Conservation (phyloP, 2,888 invertebrate genomes). For the Sarcophaga rosellei region DNA sequence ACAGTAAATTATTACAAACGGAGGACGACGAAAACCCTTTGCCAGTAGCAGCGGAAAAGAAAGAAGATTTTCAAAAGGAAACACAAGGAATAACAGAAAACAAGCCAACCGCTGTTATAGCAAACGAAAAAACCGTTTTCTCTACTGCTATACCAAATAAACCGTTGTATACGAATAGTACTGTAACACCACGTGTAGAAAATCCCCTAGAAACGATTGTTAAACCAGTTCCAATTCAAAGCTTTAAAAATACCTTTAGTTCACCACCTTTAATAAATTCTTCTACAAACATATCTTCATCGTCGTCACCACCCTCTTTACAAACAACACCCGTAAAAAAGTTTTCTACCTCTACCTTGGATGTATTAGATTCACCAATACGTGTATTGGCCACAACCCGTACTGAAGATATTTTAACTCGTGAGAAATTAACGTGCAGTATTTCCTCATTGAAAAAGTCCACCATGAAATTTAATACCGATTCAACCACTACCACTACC, state of each 20-base stretch:
- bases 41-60: background rate
- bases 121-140: too few species aligned
- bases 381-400: constrained; percentile 54
- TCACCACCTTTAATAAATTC: constrained; percentile 24
- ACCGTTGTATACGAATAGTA: too few species aligned
- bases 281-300: constrained; percentile 28
- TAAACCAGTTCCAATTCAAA: background rate
- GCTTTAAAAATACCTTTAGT: constrained; percentile 18
- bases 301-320: constrained; percentile 7
- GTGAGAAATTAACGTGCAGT: constrained; percentile 52
- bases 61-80: background rate
- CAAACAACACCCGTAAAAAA: constrained; percentile 23
- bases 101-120: background rate
- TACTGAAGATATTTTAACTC: constrained; percentile 57
- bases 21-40: background rate
- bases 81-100: background rate
- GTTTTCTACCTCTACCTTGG: background rate
- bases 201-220: background rate
- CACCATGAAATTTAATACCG: constrained; percentile 75
- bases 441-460: constrained; percentile 61
- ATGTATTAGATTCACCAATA: constrained; percentile 57
- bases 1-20: constrained; percentile 24
- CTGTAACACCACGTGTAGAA: background rate
- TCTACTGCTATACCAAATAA: too few species aligned
- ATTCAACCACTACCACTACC: constrained; percentile 73